Evolutionary conservation across 2,797 vertebrate genomes (phyloP), one percentile per base, ranked within the genome.

Genomic region (Myotis pilosus): DNA sequence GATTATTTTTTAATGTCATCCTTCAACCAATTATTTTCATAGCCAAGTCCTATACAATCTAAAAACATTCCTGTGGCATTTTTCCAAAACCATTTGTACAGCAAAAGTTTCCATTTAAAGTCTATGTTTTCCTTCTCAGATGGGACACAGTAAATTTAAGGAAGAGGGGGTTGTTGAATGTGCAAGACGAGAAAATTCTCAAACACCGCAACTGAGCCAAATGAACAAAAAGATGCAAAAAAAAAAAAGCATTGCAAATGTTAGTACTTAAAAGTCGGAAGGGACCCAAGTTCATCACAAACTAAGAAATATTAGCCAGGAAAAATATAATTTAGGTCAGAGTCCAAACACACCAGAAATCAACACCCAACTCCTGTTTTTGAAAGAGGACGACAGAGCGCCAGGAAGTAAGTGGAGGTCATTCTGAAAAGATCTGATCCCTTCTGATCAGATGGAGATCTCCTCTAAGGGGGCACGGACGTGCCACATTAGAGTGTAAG

Each of bases 1-100:
- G 87, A 90, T 94, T 87, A 76, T 92, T 87, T 94, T 94, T 92
- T 57, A 80, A 94, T 87, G 71, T 80, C n/a, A 79, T 80, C 87
- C 57, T 92, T 94, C 64, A 60, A 92, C 87, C 51, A 89, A 51
- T 95, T 93, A 83, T 83, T 89, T 92, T 95, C 47, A 41, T 87
- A 66, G 71, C 89, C 76, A 93, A 95, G 51, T 80, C 30, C 75
- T 89, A 69, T 78, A 64, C 85, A 89, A 84, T 94, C 76, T 81
- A 36, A 81, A 92, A 85, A 80, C 86, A 87, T 80, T 95, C 78
- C 44, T 53, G 78, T 84, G 86, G 86, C 22, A 23, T 19, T 72
- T 78, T 86, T 76, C 86, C 92, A 92, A 94, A 95, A n/a, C 53
- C 68, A 64, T 71, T 25, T 84, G 13, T n/a, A 49, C 3, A 71